Conservation (phyloP, 2,113 vertebrate species). For the Neolamprologus kungweensis region DNA sequence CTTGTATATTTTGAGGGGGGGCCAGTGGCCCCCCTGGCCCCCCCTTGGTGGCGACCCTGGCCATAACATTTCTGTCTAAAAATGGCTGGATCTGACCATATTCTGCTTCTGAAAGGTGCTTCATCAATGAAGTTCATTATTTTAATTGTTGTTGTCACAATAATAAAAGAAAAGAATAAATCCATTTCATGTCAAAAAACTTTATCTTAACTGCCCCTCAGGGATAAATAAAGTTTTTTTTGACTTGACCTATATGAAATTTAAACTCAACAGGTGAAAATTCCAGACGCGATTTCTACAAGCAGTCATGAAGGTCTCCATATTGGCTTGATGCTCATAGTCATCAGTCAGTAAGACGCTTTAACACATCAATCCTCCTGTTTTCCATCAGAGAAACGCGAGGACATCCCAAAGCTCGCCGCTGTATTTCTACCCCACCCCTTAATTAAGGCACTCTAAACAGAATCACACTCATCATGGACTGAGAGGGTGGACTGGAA, state of each 20-base stretch:
- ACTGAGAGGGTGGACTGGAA: neutral
- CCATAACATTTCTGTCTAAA: fast-evolving
- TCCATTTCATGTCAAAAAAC: neutral
- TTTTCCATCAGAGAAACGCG: fast-evolving
- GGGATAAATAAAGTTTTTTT: neutral
- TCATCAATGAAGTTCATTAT: neutral
- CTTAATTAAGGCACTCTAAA: neutral
- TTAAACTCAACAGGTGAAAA: neutral
- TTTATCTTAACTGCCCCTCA: neutral
- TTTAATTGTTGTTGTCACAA: neutral
- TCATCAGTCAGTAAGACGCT: neutral
- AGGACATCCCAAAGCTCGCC: neutral
- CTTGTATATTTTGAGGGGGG: neutral
- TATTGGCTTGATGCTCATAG: neutral
- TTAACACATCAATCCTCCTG: neutral
- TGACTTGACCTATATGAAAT: neutral
- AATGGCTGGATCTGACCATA: neutral
- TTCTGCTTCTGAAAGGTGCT: neutral
- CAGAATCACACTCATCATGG: neutral
- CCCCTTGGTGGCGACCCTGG: no score
- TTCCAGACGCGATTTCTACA: neutral
- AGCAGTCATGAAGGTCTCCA: neutral
- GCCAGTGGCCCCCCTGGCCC: neutral
- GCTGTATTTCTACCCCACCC: neutral
- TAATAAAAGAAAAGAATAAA: neutral